phyloP scores from a whole-genome alignment of 2,113 vertebrate genomes.

The Seriola aureovittata region DNA sequence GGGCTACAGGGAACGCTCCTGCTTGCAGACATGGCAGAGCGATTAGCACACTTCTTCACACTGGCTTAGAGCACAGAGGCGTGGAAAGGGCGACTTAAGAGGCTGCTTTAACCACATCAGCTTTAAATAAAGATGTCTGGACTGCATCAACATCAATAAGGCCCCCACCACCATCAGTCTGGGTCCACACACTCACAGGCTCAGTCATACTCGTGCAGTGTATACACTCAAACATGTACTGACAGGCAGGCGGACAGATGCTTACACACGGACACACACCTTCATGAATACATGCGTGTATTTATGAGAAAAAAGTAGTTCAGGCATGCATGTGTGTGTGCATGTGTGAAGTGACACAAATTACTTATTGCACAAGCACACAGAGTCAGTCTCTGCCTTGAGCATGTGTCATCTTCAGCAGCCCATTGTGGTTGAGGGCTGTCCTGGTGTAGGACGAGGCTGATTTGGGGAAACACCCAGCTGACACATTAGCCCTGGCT shows the following conservation, averaged over 20 bases:
- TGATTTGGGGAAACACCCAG: constrained; percentile 80
- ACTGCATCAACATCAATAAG: constrained; percentile 76
- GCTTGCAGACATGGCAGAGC: constrained; percentile 61
- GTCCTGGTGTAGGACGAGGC: constrained; percentile 66
- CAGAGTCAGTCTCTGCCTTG: constrained; percentile 66
- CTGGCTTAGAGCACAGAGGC: constrained; percentile 79
- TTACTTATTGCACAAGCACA: constrained; percentile 59
- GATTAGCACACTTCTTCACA: constrained; percentile 81
- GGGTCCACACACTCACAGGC: constrained; percentile 41
- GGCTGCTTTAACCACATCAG: constrained; percentile 79
- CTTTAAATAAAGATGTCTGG: constrained; percentile 83
- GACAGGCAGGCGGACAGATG: constrained; percentile 57
- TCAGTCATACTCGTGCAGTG: constrained; percentile 45
- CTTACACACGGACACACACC: constrained; percentile 58
- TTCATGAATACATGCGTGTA: constrained; percentile 49
- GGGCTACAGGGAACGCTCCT: constrained; percentile 51
- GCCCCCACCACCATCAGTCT: constrained; percentile 46
- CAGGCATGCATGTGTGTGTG: constrained; percentile 18
- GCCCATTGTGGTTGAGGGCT: constrained; percentile 69
- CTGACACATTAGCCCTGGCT: constrained; percentile 72
- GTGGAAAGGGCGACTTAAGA: constrained; percentile 77
- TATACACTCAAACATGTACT: constrained; percentile 51
- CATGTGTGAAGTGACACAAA: constrained; percentile 58
- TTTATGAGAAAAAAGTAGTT: constrained; percentile 37
- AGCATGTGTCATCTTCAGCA: constrained; percentile 79